Base-by-base conservation (phyloP, 1,140 invertebrate genomes). In the Oedothorax gibbosus region DNA sequence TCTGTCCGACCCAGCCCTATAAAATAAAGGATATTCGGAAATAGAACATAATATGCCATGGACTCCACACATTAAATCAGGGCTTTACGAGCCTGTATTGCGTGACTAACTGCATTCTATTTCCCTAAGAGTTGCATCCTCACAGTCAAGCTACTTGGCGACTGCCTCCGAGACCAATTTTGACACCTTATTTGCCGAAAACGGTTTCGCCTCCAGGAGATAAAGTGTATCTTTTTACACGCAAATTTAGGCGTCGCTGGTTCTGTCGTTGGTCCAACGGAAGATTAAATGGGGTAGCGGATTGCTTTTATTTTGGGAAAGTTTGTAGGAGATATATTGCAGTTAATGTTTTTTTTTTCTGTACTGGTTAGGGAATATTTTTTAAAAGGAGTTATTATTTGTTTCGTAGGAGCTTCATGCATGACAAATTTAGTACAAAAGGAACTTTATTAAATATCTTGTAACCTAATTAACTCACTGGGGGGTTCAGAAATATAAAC, bases 91-190 rank as follows among this genome's bases (percentile, higher is more conserved):
- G 49, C 50, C 7, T 3, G 20, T 53, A 71, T 71, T 57, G 72
- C 72, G 72, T 75, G 54, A 75, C 72, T 35, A 35, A 60, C 54
- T 56, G 14, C 18, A 10, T 49, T 21, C 72, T 75, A 9, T 35
- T 35, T 60, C 72, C 35, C 72, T 14, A 21, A 49, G 18, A 75
- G 56, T 56, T 75, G 51, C 54, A 60, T 75, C 54, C 57, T 75
- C 72, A 51, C 54, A 57, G 18, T 18, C 71, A 11, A 54, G 18
- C 21, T 35, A 60, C 72, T 75, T 15, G 4, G 18, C 72, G 11
- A 51, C n/a, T 69, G 66, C 51, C 14, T 50, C 51, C 53, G 71
- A 56, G 51, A 72, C 71, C 71, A 56, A 72, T 20, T 72, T 72
- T 72, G 71, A 72, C 71, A 72, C 56, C 71, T 56, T 8, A 53